A percentile compares a stretch with the other conserved stretches of the same genome.
phyloP scores from a whole-genome alignment of 2,113 vertebrate genomes.

The Epinephelus fuscoguttatus region DNA sequence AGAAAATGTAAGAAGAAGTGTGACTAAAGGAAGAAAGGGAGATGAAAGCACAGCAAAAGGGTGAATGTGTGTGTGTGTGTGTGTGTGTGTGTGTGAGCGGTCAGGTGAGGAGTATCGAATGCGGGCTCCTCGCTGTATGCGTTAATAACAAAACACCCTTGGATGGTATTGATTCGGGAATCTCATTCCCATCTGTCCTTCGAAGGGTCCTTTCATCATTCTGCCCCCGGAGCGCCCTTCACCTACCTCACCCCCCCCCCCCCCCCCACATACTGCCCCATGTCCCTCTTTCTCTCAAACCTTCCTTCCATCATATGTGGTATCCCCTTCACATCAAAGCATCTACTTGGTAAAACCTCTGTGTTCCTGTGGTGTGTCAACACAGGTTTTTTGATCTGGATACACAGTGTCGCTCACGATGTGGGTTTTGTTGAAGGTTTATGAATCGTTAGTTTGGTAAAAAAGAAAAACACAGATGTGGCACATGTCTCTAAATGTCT shows the following conservation, averaged over 20 bases:
- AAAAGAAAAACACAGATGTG: neutral
- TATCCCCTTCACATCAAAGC: neutral
- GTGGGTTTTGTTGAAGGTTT: neutral
- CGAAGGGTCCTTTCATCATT: slow-evolving; percentile 66
- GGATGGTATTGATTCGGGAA: slow-evolving; percentile 64
- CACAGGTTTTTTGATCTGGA: neutral
- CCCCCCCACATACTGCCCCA: neutral
- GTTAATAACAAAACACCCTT: slow-evolving; percentile 67
- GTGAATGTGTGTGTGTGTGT: slow-evolving; percentile 6
- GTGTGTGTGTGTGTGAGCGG: slow-evolving; percentile 40
- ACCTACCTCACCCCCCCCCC: neutral
- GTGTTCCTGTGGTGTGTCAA: neutral
- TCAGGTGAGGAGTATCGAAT: slow-evolving; percentile 60
- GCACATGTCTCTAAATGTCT: neutral
- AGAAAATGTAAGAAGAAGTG: slow-evolving; percentile 8
- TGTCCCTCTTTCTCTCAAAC: slow-evolving; percentile 1
- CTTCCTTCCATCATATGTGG: slow-evolving; percentile 12
- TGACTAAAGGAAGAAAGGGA: neutral
- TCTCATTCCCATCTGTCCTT: slow-evolving; percentile 68
- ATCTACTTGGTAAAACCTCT: neutral
- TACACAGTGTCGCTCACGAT: neutral
- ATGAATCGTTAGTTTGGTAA: neutral
- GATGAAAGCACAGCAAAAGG: neutral
- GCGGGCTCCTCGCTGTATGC: slow-evolving; percentile 34
- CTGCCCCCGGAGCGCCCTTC: slow-evolving; percentile 21